Conservation (phyloP, 2,888 invertebrate species). For the Pseudeuparius sepicola region DNA sequence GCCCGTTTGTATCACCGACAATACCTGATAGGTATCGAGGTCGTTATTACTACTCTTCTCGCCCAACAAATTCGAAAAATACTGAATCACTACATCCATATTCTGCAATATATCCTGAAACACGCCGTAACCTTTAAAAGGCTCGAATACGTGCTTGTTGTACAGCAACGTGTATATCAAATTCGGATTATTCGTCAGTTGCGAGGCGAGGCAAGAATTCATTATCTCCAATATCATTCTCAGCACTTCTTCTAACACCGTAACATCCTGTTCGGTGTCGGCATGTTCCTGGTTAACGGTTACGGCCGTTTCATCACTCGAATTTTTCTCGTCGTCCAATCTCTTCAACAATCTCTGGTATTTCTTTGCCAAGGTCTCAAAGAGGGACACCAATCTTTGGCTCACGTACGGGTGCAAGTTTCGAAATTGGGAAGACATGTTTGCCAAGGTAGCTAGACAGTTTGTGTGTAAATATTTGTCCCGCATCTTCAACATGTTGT, state of each 20-base stretch:
- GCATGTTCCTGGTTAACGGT: conserved; percentile 27
- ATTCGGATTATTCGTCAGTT: conserved; percentile 80
- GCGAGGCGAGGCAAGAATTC: conserved; percentile 87
- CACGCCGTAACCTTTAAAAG: conserved; percentile 75
- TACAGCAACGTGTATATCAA: conserved; percentile 93
- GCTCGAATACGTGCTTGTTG: conserved; percentile 80
- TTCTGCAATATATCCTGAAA: conserved; percentile 93
- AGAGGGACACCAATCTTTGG: conserved; percentile 83
- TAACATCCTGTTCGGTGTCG: conserved; percentile 69
- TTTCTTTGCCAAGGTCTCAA: conserved; percentile 84
- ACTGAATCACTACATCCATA: conserved; percentile 78
- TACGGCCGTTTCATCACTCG: conserved; percentile 24
- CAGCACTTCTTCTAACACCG: conserved; percentile 62
- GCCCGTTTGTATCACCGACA: conserved; percentile 81
- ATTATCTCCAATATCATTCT: conserved; percentile 97
- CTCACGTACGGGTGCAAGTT: conserved; percentile 92
- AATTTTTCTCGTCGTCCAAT: conserved; percentile 23
- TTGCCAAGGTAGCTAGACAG: conserved; percentile 94
- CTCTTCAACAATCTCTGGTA: conserved; percentile 54
- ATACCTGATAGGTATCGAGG: conserved; percentile 77
- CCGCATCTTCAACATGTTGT: conserved; percentile 92
- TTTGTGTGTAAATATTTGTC: conserved; percentile 98
- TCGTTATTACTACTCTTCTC: conserved; percentile 49
- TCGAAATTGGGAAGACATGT: conserved; percentile 93
- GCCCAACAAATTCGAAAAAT: conserved; percentile 56